Evolutionary conservation across 2,797 vertebrate species (phyloP).

Genomic region (Eulemur coronatus): DNA sequence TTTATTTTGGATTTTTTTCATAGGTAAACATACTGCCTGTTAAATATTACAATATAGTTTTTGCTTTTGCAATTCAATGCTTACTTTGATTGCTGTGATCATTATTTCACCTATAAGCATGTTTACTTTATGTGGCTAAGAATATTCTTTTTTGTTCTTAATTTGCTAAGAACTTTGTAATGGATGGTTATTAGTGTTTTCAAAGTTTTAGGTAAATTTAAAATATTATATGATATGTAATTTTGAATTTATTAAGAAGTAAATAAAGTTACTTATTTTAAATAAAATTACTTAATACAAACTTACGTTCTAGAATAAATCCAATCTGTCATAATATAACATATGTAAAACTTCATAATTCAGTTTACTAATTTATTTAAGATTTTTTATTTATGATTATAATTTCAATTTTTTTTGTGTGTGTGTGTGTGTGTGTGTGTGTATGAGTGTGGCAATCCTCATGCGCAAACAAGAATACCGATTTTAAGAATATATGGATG

Average conservation of each 20-base stretch:
- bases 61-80: background rate
- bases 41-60: background rate
- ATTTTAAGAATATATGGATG: background rate
- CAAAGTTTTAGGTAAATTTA: background rate
- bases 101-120: background rate
- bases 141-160: background rate
- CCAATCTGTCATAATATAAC: background rate
- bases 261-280: background rate
- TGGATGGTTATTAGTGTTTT: background rate
- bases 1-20: background rate
- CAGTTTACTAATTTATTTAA: background rate
- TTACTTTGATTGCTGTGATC: background rate
- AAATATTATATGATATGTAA: background rate
- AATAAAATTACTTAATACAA: background rate
- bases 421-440: background rate
- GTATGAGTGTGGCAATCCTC: background rate
- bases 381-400: background rate
- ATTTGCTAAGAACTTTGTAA: background rate
- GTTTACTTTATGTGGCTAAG: background rate
- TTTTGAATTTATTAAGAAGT: background rate
- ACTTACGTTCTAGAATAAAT: background rate
- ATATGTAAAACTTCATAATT: background rate
- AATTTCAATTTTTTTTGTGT: background rate
- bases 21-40: background rate
- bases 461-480: background rate